Conservation (phyloP, 2,888 invertebrate genomes). For the Argyresthia albistria region DNA sequence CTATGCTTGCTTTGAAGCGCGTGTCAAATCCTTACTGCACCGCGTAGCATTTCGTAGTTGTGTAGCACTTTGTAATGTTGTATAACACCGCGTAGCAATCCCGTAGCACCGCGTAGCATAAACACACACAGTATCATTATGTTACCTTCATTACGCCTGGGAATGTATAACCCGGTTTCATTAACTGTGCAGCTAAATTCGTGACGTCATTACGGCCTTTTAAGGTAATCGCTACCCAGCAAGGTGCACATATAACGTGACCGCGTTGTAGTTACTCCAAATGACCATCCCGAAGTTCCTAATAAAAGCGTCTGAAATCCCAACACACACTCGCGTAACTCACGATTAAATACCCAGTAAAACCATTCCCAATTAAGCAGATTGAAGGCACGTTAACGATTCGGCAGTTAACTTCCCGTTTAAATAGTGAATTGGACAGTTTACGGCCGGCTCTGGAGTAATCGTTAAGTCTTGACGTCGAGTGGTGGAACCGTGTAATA, state of each 20-base stretch:
- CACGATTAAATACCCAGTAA: constrained; percentile 35
- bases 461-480: constrained; percentile 29
- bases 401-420: constrained; percentile 46
- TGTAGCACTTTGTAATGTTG: not conserved
- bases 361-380: constrained; percentile 65
- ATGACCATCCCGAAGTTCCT: not conserved
- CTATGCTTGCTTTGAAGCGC: too few species aligned
- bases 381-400: constrained; percentile 57
- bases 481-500: constrained; percentile 4
- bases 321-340: not conserved
- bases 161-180: too few species aligned
- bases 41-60: too few species aligned
- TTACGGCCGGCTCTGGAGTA: constrained; percentile 46
- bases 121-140: too few species aligned
- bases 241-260: not conserved
- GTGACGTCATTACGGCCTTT: too few species aligned
- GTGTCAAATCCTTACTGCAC: too few species aligned
- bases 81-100: too few species aligned
- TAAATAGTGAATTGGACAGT: constrained; percentile 62
- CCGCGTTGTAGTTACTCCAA: not conserved
- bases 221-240: too few species aligned
- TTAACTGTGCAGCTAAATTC: too few species aligned
- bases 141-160: too few species aligned
- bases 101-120: too few species aligned
- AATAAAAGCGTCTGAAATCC: not conserved